Percentiles rank a stretch among this genome's conserved stretches.
Conservation (phyloP, 2,113 vertebrate genomes). For the Cheirogaleus medius region DNA sequence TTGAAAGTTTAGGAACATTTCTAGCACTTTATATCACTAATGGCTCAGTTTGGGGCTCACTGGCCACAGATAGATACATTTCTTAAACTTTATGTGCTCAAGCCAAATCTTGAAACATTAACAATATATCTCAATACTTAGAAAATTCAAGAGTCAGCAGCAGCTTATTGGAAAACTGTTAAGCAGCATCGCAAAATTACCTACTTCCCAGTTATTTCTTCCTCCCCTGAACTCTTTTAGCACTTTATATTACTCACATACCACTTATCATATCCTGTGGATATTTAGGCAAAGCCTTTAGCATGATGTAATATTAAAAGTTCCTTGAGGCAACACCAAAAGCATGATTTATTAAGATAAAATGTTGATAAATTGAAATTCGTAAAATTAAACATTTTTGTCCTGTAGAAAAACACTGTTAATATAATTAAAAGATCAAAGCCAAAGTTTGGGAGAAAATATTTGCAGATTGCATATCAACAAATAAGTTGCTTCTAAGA, state of each 20-base stretch:
- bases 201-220: not conserved
- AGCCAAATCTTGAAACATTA: conserved; percentile 40
- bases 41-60: not conserved
- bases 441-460: not conserved
- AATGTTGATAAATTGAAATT: not conserved
- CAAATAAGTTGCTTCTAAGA: not conserved
- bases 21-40: conserved; percentile 9
- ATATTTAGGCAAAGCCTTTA: conserved; percentile 12
- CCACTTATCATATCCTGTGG: not conserved
- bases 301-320: not conserved
- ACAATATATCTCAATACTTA: conserved; percentile 46
- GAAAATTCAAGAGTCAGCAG: conserved; percentile 48
- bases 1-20: not conserved
- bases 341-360: not conserved
- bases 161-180: conserved; percentile 36
- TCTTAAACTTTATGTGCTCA: conserved; percentile 15
- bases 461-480: not conserved
- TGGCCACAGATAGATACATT: conserved; percentile 2
- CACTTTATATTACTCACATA: not conserved
- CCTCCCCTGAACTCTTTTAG: not conserved
- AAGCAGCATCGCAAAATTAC: conserved; percentile 24
- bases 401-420: not conserved
- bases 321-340: conserved; percentile 6
- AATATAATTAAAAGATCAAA: not conserved
- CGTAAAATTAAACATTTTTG: conserved; percentile 4